A percentile compares a stretch with the other conserved stretches of the same genome.
These are phyloP conservation scores for Petrolisthes manimaculis DNA, from an alignment of 2,888 invertebrate species.

Conservation along the genomic window DNA sequence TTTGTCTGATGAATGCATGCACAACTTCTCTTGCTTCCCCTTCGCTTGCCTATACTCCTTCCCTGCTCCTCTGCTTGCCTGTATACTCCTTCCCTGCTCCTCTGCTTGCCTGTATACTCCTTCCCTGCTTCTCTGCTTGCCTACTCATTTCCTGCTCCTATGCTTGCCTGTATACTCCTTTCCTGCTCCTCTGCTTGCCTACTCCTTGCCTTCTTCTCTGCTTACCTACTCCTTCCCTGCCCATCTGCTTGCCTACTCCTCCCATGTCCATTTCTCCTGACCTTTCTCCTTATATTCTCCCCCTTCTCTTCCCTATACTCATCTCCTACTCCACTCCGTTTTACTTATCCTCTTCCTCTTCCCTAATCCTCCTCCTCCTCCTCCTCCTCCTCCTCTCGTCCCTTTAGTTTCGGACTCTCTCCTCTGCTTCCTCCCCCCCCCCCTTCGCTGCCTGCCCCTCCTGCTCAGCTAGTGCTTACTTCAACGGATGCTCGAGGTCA, in stretches of 20 bases:
- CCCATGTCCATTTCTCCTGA: neutral
- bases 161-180: neutral
- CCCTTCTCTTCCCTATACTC: neutral
- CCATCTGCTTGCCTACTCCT: neutral
- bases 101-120: neutral
- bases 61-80: neutral
- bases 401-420: neutral
- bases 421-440: neutral
- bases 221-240: neutral
- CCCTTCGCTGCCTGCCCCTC: neutral
- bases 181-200: too few species aligned
- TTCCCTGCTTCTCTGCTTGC: neutral
- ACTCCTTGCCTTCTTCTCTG: neutral
- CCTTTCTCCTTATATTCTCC: neutral
- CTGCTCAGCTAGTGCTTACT: neutral
- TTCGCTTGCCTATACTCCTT: neutral
- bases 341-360: neutral
- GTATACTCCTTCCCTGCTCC: too few species aligned
- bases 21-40: neutral
- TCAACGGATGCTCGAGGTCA: neutral
- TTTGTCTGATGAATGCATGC: neutral
- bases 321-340: neutral
- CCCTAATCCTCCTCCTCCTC: slow-evolving; percentile 8
- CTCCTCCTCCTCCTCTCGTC: neutral
- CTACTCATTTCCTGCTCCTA: neutral